Percentiles rank a stretch among this genome's conserved stretches.
Conservation (phyloP, 2,888 invertebrate genomes). For the Lithosia quadra region DNA sequence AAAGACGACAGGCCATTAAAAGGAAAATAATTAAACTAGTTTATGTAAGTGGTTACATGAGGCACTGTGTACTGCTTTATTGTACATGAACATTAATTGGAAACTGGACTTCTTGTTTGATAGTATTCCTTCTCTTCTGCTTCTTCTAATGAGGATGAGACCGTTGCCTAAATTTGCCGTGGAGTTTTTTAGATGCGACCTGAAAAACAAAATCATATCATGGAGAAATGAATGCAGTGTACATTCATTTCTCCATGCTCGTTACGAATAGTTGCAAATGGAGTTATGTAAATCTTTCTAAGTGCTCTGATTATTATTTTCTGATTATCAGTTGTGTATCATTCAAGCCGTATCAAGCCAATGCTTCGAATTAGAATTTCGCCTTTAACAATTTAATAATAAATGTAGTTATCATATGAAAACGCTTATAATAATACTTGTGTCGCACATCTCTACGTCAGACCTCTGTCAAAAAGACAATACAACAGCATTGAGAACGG, state of each 20-base stretch:
- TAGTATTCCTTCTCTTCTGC: background rate
- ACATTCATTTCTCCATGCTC: too few species aligned
- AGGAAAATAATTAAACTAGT: background rate
- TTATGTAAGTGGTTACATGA: background rate
- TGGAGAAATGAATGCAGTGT: too few species aligned
- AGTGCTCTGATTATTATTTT: too few species aligned
- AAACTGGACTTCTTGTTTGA: background rate
- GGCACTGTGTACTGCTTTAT: conserved; percentile 7
- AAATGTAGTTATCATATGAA: too few species aligned
- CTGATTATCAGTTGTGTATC: too few species aligned
- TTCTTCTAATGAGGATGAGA: background rate
- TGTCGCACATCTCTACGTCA: background rate
- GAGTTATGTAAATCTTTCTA: too few species aligned
- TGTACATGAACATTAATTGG: background rate
- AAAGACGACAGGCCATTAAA: background rate
- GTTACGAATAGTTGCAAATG: too few species aligned
- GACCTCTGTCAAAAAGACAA: conserved; percentile 1
- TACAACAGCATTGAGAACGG: conserved; percentile 1
- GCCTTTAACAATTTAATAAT: too few species aligned
- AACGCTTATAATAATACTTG: background rate
- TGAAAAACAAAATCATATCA: background rate
- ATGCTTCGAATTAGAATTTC: too few species aligned
- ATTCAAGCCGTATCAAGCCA: too few species aligned
- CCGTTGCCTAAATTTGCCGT: background rate
- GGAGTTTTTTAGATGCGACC: background rate